Conservation (phyloP, 2,797 vertebrate species). For the Takifugu rubripes region DNA sequence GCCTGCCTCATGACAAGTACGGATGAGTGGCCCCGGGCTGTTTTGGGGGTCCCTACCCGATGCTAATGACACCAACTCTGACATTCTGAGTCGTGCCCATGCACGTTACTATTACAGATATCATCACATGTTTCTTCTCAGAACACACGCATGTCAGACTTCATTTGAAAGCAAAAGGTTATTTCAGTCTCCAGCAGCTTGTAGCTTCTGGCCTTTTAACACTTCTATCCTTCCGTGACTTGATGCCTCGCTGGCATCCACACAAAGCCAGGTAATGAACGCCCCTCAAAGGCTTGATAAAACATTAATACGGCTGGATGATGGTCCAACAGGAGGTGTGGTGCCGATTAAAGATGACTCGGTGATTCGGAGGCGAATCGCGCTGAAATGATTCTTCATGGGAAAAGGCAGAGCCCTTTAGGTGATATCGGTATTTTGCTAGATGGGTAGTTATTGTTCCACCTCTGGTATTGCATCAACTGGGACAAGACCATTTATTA, state of each 20-base stretch:
- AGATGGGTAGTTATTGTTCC: constrained; percentile 27
- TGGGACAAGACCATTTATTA: constrained; percentile 63
- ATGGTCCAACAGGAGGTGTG: constrained; percentile 53
- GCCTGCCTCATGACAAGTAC: constrained; percentile 73
- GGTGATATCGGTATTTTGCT: constrained; percentile 25
- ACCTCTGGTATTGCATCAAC: constrained; percentile 54
- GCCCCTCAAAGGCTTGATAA: constrained; percentile 67
- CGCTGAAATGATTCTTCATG: constrained; percentile 23
- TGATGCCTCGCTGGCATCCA: constrained; percentile 55
- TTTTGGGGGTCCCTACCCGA: constrained; percentile 46
- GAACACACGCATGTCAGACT: constrained; percentile 22
- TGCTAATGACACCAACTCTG: constrained; percentile 64
- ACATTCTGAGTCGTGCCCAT: constrained; percentile 40
- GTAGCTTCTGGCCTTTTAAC: constrained; percentile 35
- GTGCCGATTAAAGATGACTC: constrained; percentile 58
- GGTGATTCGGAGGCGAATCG: constrained; percentile 46
- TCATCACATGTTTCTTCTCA: constrained; percentile 30
- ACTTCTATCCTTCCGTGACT: constrained; percentile 60
- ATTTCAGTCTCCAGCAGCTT: constrained; percentile 38
- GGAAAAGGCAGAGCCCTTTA: constrained; percentile 18
- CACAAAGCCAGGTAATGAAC: constrained; percentile 71
- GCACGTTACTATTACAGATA: constrained; percentile 21
- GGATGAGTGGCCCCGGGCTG: constrained; percentile 73
- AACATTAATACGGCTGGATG: constrained; percentile 73
- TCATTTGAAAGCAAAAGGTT: constrained; percentile 50